Conservation (phyloP, 2,113 vertebrate genomes). For the Geococcyx californianus region DNA sequence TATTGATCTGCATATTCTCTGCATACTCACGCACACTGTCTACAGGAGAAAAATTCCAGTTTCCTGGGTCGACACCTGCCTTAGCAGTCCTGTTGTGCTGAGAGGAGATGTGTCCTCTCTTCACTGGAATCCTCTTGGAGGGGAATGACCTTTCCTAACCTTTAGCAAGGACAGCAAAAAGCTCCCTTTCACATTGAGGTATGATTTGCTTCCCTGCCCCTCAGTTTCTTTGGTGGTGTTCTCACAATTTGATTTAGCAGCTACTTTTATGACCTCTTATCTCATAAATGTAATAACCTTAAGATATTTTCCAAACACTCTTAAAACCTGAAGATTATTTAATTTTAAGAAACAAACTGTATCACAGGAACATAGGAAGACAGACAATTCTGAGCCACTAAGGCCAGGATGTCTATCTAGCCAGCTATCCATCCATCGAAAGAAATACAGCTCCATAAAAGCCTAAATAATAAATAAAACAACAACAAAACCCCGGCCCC, state of each 20-base stretch:
- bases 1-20: not conserved
- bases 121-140: not conserved
- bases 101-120: not conserved
- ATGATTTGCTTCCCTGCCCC: not conserved
- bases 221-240: not conserved
- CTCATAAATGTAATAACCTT: not conserved
- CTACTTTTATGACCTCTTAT: not conserved
- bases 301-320: not conserved
- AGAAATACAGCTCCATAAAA: not conserved
- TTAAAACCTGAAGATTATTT: not conserved
- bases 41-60: not conserved
- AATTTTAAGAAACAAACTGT: not conserved
- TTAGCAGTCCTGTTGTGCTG: not conserved
- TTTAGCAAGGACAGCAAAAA: not conserved
- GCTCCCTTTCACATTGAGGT: not conserved
- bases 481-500: no score
- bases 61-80: not conserved
- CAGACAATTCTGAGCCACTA: not conserved
- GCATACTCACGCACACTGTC: rapidly evolving
- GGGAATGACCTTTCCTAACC: not conserved
- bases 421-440: not conserved
- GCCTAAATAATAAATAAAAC: not conserved
- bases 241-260: not conserved
- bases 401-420: not conserved
- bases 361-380: not conserved